Base-by-base conservation (phyloP, 1,140 invertebrate genomes). In the Drosophila nebulosa region DNA sequence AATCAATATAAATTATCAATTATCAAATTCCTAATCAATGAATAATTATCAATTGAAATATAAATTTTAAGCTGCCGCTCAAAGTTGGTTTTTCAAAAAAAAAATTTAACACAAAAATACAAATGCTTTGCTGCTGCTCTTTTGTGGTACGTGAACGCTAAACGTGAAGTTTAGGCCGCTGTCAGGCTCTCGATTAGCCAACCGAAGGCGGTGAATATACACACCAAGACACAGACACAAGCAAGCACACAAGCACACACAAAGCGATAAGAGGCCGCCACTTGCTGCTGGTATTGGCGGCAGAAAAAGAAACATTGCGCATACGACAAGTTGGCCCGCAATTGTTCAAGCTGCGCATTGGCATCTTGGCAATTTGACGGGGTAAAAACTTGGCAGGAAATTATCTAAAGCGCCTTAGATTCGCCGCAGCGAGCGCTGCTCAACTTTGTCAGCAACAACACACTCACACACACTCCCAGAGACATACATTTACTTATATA, bases 331-430 rank as follows among this genome's bases (percentile, higher is more conserved):
- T 71, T 81, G 62, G 62, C 73, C 61, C 62, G 64, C 70, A 70
- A 64, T 78, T 74, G 50, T 56, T 30, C 74, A 78, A 52, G 62
- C 69, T 84, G 74, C 79, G 79, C 80, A 84, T 85, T 76, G 76
- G 79, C 79, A 65, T 80, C 80, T 74, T 86, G 59, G 50, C 14
- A 32, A 64, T 71, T 69, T 66, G 76, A 64, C 21, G 80, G 80
- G 81, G 81, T 70, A 85, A 58, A 80, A 85, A 88, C 78, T 86
- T 83, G 61, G 71, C 74, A 76, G 78, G 78, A 88, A 88, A 88
- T 86, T 86, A 86, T 86, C 83, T 86, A 71, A 88, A 83, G 56
- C 73, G 65, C 66, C 81, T 85, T 63, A 69, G 81, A 81, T 88
- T 86, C 83, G 81, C 83, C 81, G 81, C 81, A 88, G 64, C 64